Evolutionary conservation across 2,113 vertebrate genomes (phyloP), one percentile per base, ranked within the genome.

Genomic region (Ibidorhyncha struthersii): DNA sequence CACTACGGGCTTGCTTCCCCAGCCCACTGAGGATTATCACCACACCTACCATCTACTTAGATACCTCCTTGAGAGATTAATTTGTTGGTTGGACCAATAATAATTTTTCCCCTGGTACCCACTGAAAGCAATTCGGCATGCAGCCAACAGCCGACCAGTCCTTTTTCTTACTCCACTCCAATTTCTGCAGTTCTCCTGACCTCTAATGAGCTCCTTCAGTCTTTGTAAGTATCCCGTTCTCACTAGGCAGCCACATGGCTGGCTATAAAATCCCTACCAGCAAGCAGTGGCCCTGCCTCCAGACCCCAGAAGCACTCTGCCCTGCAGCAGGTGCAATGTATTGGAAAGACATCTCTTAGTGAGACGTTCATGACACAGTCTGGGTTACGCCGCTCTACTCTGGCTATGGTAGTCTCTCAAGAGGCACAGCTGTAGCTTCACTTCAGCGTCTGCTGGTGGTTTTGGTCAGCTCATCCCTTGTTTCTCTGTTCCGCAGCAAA

Each of bases 1-100:
- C 22, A 61, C 40, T 12, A 30, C 1, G 8, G 41, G 38, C n/a
- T 96, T 90, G 88, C 36, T 81, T 95, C 11, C n/a, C 73, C 72
- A 90, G 69, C 77, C 89, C 92, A 61, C 86, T 79, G 45, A 79
- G 80, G 82, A 97, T 93, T 97, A 96, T 79, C 88, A 91, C 95
- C 86, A 93, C 96, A 95, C 80, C 92, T 90, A 91, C 88, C 45
- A 63, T 90, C 72, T 86, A 81, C 72, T 84, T 73, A 84, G 80
- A 67, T 83, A 62, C 40, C 80, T 92, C 49, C 83, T 89, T 79
- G 47, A 95, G 82, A 95, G 77, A 90, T 78, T 94, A 77, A 93
- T 88, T 74, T 1, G 2, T 71, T 81, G 63, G 55, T 84, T 96
- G 80, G 23, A 72, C 86, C 69, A 84, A 38, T 71, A 71, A 71